Evolutionary conservation across 2,113 vertebrate species (phyloP), one percentile per base, ranked within the genome.

Genomic region (Gavialis gangeticus): DNA sequence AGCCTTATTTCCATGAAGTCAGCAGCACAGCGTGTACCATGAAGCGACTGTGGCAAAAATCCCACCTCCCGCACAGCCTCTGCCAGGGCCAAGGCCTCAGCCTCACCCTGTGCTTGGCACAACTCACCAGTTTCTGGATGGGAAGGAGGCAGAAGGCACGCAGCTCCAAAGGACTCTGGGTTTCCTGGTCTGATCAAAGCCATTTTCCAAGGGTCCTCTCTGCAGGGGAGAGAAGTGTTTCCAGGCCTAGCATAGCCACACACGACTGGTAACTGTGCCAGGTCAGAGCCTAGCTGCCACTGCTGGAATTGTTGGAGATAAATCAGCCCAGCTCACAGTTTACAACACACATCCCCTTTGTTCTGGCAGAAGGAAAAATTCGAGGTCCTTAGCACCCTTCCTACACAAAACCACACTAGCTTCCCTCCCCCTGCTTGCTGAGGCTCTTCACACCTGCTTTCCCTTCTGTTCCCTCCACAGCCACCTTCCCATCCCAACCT

Each of bases 141-240:
- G 59, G 25, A n/a, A 73, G 27, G 28, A 22, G 25, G 12, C 8
- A 15, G 55, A 58, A 63, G 58, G 69, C 69, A 2, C 1, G 59
- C 0, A 0, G 4, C n/a, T 0, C 0, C 27, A 64, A 88, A 71
- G 7, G 69, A 10, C 27, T 21, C 54, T 2, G 0, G 17, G 13
- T 73, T 79, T 85, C 27, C 11, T 80, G 19, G 67, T 71, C 12
- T 37, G 24, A 46, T 73, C 34, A 13, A 13, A 22, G 69, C 21
- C 12, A 7, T 13, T 46, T 46, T 22, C 67, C 30, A 9, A 34
- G 66, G 67, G 67, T 17, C 67, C 19, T 22, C 67, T 34, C 69
- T 46, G 21, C 69, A 46, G 63, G 57, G 55, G 81, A 84, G 37
- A 46, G 34, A 27, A 30, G 56, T n/a, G 4, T 30, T 58, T 46